phyloP scores from a whole-genome alignment of 2,797 vertebrate species.

The Diglossa cyanea region DNA sequence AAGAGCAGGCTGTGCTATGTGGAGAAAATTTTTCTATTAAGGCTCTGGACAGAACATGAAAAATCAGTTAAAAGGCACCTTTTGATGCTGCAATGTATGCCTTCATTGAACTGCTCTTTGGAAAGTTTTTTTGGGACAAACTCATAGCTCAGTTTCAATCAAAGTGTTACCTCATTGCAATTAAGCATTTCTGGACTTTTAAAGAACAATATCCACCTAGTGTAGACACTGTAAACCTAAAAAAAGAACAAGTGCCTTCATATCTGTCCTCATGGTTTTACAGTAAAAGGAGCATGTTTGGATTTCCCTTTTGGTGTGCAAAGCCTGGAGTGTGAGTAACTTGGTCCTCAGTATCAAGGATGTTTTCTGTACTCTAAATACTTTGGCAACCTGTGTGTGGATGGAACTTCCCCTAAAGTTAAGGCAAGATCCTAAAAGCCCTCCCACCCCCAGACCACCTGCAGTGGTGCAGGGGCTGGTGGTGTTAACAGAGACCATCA shows the following conservation, averaged over 20 bases:
- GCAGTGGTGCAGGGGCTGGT: neutral
- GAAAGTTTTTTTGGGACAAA: neutral
- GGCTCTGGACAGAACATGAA: neutral
- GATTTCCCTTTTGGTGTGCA: neutral
- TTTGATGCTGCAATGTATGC: neutral
- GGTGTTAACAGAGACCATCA: too few species aligned
- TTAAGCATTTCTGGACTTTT: neutral
- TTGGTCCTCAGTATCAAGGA: neutral
- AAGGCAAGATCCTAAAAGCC: neutral
- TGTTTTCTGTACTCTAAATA: neutral
- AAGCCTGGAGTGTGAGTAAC: neutral
- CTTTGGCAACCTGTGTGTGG: neutral
- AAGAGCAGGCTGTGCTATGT: neutral
- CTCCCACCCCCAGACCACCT: neutral
- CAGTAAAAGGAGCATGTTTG: neutral
- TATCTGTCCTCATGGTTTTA: neutral
- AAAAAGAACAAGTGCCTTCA: neutral
- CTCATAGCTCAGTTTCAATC: neutral
- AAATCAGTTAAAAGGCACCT: neutral
- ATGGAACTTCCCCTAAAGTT: neutral
- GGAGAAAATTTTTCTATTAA: neutral
- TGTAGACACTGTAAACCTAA: neutral
- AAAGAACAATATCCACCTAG: neutral
- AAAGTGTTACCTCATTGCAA: neutral
- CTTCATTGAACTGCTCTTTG: neutral